Evolutionary conservation across 2,797 vertebrate species (phyloP).

Genomic region (Macropodus opercularis): DNA sequence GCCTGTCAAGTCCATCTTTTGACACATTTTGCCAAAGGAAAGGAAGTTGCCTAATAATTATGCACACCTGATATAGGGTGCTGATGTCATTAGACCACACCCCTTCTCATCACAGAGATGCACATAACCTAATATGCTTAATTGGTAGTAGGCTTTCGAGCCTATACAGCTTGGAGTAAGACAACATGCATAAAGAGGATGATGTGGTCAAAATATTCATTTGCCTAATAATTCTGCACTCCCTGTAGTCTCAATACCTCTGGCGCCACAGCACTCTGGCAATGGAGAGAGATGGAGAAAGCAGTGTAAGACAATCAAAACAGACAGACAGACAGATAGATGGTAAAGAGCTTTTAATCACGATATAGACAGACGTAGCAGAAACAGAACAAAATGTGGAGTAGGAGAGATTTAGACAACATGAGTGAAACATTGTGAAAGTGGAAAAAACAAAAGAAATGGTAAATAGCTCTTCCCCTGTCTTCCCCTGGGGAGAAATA

Average conservation of each 20-base stretch:
- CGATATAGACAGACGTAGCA: slow-evolving; percentile 21
- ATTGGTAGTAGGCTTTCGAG: no score
- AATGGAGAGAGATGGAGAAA: slow-evolving; percentile 3
- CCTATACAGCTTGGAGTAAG: no score
- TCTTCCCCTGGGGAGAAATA: slow-evolving; percentile 19
- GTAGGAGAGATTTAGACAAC: background rate
- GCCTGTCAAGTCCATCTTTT: no score
- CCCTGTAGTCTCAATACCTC: slow-evolving; percentile 18
- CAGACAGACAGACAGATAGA: slow-evolving; percentile 10
- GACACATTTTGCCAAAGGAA: no score
- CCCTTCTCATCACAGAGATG: no score
- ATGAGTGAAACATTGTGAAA: background rate
- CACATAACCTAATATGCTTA: no score
- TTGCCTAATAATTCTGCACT: no score
- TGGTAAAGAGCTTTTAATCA: slow-evolving; percentile 29
- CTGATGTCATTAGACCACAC: no score
- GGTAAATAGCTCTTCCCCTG: slow-evolving; percentile 18
- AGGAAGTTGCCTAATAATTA: no score
- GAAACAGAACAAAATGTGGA: background rate
- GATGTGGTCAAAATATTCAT: no score
- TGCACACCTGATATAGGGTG: no score
- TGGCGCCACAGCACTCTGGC: slow-evolving; percentile 28
- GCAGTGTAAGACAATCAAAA: slow-evolving; percentile 10
- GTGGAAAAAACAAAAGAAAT: slow-evolving; percentile 6
- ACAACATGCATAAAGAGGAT: no score